Conservation (phyloP, 1,140 invertebrate species). For the Aphis craccivora region DNA sequence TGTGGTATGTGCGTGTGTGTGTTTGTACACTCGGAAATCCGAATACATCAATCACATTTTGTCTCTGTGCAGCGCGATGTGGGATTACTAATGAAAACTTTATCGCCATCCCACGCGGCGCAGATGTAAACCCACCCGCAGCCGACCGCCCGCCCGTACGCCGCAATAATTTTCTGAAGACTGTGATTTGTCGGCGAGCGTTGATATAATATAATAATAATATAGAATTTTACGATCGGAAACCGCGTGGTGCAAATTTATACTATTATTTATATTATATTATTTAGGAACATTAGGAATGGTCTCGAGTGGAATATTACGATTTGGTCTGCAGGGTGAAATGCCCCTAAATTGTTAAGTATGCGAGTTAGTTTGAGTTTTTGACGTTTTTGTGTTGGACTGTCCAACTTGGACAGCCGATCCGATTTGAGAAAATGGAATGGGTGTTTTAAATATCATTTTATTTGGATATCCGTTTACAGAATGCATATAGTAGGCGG, state of each 20-base stretch:
- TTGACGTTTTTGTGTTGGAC: too few relatives aligned
- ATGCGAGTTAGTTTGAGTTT: neutral
- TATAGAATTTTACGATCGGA: neutral
- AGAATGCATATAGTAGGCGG: too few relatives aligned
- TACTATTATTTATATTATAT: neutral
- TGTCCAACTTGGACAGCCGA: too few relatives aligned
- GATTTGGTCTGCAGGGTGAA: neutral
- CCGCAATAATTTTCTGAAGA: neutral
- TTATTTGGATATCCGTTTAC: neutral
- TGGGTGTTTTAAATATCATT: neutral
- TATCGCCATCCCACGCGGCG: neutral
- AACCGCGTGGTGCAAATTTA: neutral
- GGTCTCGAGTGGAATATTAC: neutral
- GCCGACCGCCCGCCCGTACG: neutral
- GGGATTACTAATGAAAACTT: slow-evolving; percentile 38
- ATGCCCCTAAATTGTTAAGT: neutral
- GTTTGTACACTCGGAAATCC: neutral
- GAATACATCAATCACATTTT: slow-evolving; percentile 51
- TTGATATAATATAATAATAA: neutral
- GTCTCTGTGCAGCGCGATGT: neutral
- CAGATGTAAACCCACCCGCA: neutral
- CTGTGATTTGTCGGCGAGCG: neutral
- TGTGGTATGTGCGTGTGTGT: neutral
- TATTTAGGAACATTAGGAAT: neutral
- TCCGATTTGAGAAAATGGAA: neutral